Evolutionary conservation across 2,888 invertebrate genomes (phyloP), one percentile per base, ranked within the genome.

Genomic region (Nomada ferruginata): DNA sequence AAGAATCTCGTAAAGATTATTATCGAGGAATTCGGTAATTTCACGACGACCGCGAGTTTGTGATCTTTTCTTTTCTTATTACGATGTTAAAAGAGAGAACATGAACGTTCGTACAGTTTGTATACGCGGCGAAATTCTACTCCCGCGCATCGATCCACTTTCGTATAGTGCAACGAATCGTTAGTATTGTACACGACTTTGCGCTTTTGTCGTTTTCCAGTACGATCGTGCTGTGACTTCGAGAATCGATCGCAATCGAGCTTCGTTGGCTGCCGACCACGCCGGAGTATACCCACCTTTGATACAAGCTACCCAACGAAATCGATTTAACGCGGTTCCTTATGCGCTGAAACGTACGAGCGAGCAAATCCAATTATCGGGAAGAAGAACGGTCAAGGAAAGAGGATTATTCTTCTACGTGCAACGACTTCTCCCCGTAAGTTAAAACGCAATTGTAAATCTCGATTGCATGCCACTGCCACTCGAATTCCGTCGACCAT

Each of bases 391-490:
- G 86, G 86, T 89, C 85, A 86, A 87, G 88, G 29, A 88, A 89
- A 89, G 86, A 83, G 85, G 88, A 89, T 89, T 89, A 88, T 86
- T 88, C 78, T 75, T 60, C 78, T 78, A 87, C 87, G 87, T 87
- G 85, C 84, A 74, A 87, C 69, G 85, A 87, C 84, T 87, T 82
- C 71, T 69, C 36, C 20, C 18, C 26, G 65, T 69, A 66, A 73
- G 70, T 53, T 55, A 15, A 47, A 66, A 50, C 59, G 70, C 70
- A 72, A 74, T 82, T 83, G 74, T 79, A 64, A 83, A 82, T 83
- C 82, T 71, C 63, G 73, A 74, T 60, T 42, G 64, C 44, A 59
- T 71, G 36, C 63, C 29, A 20, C 71, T 60, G 36, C 63, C n/a
- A 20, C 71, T 60, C 36, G 65, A 76, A 47, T 44, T 50, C 47